These are phyloP conservation scores for Pristionchus arcanus DNA, from an alignment of 2,888 invertebrate genomes.

Conservation along the genomic window DNA sequence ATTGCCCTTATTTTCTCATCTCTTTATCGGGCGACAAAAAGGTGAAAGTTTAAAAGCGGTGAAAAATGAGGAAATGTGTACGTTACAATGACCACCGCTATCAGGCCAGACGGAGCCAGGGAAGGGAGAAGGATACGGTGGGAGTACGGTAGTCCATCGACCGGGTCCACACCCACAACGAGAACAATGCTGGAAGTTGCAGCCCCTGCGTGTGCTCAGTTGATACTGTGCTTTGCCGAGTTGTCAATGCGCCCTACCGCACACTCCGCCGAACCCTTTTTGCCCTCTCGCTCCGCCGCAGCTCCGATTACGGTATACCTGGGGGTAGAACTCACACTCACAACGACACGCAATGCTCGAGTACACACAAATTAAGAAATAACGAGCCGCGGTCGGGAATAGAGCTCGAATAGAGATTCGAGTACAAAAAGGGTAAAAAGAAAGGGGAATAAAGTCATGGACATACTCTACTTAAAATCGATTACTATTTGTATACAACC, in stretches of 20 bases:
- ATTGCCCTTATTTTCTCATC: conserved; percentile 4
- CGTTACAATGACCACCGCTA: conserved; percentile 24
- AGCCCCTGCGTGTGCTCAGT: conserved; percentile 5
- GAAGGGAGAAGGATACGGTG: conserved; percentile 5
- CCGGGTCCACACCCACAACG: conserved; percentile 30
- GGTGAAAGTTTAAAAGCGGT: neutral
- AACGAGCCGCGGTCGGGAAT: conserved; percentile 35
- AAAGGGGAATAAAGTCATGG: conserved; percentile 39
- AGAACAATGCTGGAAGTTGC: conserved; percentile 5
- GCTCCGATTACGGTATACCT: conserved; percentile 31
- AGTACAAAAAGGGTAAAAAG: conserved; percentile 8
- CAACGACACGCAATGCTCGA: conserved; percentile 26
- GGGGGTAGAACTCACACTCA: conserved; percentile 43
- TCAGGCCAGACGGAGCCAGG: conserved; percentile 2
- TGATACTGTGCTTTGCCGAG: conserved; percentile 20
- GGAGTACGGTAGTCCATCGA: conserved; percentile 39
- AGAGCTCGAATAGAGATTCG: conserved; percentile 53
- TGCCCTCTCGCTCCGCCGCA: neutral
- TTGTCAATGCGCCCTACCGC: conserved; percentile 29
- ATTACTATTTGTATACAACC: conserved; percentile 42
- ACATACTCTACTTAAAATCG: neutral
- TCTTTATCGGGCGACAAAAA: conserved; percentile 20
- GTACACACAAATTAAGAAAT: conserved; percentile 33
- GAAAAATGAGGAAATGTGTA: conserved; percentile 34
- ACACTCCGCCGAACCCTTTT: neutral